A percentile compares a stretch with the other conserved stretches of the same genome.
phyloP scores from a whole-genome alignment of 2,888 invertebrate genomes.

The Belgica antarctica region DNA sequence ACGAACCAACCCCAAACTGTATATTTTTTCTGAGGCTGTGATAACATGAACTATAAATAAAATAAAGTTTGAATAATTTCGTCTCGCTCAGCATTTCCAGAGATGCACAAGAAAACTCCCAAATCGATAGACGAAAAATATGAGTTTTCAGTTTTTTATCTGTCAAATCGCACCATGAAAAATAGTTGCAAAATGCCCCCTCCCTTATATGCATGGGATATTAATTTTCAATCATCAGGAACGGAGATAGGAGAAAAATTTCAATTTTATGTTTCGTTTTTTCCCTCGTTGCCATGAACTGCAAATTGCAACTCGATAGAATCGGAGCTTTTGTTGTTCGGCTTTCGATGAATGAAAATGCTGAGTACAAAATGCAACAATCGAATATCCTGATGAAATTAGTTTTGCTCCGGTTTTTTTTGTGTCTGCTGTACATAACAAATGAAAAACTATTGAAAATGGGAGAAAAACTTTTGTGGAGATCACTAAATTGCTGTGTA shows the following conservation, averaged over 20 bases:
- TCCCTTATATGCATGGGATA: slow-evolving; percentile 21
- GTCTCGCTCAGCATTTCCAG: not conserved
- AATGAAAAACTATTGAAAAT: not conserved
- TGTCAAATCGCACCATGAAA: slow-evolving; percentile 6
- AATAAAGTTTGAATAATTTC: not conserved
- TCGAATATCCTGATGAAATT: slow-evolving; percentile 31
- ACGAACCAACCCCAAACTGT: too few species aligned
- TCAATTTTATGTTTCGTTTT: not conserved
- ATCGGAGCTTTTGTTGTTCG: not conserved
- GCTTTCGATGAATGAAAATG: not conserved
- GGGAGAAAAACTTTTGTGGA: slow-evolving; percentile 23
- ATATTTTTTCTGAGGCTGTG: slow-evolving; percentile 23
- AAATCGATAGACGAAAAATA: not conserved
- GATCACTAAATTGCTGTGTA: slow-evolving; percentile 26
- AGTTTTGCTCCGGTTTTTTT: too few species aligned
- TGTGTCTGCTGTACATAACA: slow-evolving; percentile 2
- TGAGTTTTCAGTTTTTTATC: slow-evolving; percentile 33
- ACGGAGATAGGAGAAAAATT: not conserved
- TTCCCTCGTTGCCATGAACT: not conserved
- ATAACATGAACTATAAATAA: slow-evolving; percentile 28
- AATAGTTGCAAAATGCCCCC: not conserved
- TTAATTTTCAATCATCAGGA: slow-evolving; percentile 43
- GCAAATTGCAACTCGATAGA: slow-evolving; percentile 9
- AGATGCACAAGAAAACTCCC: too few species aligned
- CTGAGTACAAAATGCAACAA: slow-evolving; percentile 18